Base-by-base conservation (phyloP, 2,113 vertebrate species). In the Pteruthius melanotis region DNA sequence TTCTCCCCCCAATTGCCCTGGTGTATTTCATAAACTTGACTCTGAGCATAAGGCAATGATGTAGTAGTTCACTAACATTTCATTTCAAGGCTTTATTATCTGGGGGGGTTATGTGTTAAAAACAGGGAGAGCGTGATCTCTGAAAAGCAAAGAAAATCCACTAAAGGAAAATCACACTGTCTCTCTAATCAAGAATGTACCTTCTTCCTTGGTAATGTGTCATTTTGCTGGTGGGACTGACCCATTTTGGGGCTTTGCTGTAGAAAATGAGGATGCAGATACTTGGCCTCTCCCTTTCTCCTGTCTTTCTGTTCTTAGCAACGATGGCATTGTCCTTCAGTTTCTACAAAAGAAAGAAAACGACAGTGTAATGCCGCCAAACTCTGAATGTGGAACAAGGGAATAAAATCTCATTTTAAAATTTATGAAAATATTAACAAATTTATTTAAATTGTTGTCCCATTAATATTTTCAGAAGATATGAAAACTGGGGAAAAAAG, bases 1-100 rank as follows among this genome's bases (percentile, higher is more conserved):
- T n/a, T 5, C 7, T 7, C 4, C 13, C 8, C 27, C 4, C 14
- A 20, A 2, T 63, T 40, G 15, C 13, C 15, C 0, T 3, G 2
- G 8, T 89, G 8, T 45, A 65, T 85, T 35, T 86, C 42, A 74
- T 35, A 80, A 76, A 86, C 39, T 37, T 63, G 66, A 18, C 26
- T 65, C 56, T 35, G 20, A 74, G 59, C 50, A n/a, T 61, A 52
- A 74, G 57, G 45, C 70, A 82, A 2, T 72, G 76, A 44, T 47
- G 10, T 7, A 39, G 10, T 40, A 44, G 53, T 54, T 95, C 68
- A 33, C 12, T 56, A 11, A 69, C 18, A 49, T 74, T 85, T 61
- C 5, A 50, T 63, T 68, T 86, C 56, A 63, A 39, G 57, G 15
- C 33, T 63, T 81, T 79, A 30, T 47, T 27, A 53, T 37, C 20